These are phyloP conservation scores for Pterophyllum scalare DNA, from an alignment of 2,113 vertebrate genomes.

Conservation along the genomic window DNA sequence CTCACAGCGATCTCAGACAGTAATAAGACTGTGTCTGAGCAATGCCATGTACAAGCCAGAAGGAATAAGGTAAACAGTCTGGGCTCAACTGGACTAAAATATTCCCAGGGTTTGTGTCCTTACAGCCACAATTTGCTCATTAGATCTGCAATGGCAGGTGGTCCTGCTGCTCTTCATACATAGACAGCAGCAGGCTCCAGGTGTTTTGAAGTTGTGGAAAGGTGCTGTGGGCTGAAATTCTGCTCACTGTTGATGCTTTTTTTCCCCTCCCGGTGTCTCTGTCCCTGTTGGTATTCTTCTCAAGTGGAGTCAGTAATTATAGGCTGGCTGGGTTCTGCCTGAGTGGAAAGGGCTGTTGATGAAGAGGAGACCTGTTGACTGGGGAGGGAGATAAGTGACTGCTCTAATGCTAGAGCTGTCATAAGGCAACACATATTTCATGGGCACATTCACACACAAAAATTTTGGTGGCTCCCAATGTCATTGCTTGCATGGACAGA, in stretches of 20 bases:
- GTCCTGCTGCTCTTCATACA: not conserved
- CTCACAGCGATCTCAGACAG: constrained; percentile 51
- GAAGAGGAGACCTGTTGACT: constrained; percentile 59
- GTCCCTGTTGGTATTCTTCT: constrained; percentile 61
- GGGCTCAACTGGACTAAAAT: constrained; percentile 18
- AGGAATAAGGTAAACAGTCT: constrained; percentile 39
- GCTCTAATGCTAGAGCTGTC: constrained; percentile 1
- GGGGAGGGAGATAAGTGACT: constrained; percentile 1
- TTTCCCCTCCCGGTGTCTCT: constrained; percentile 30
- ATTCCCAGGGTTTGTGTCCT: constrained; percentile 10
- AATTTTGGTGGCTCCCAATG: not conserved
- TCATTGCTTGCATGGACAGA: not conserved
- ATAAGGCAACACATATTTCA: not conserved
- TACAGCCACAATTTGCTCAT: constrained; percentile 5
- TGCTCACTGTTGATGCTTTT: constrained; percentile 15
- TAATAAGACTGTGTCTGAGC: constrained; percentile 40
- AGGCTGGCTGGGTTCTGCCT: constrained; percentile 56
- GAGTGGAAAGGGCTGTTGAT: constrained; percentile 52
- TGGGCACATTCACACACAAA: not conserved
- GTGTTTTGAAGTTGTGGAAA: constrained; percentile 31
- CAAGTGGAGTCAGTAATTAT: constrained; percentile 64
- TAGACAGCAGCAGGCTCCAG: constrained; percentile 26
- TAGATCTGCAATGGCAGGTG: constrained; percentile 17
- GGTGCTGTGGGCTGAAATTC: constrained; percentile 33
- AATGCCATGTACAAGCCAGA: not conserved